Percentiles rank a stretch among this genome's conserved stretches.
Evolutionary conservation across 2,113 vertebrate genomes (phyloP).

Genomic region (Cisticola juncidis): DNA sequence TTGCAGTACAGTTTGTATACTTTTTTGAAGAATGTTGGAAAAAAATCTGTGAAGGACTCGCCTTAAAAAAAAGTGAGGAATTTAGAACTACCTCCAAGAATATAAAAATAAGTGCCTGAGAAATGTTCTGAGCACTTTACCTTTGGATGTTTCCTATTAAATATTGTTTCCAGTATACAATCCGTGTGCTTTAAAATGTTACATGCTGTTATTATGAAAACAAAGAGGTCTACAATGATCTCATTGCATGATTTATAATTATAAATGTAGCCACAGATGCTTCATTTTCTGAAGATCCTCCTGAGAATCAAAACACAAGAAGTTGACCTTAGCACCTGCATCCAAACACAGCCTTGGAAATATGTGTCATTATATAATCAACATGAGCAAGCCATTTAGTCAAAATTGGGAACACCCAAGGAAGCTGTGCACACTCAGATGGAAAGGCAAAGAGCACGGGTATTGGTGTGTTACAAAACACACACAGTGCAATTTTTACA

Average conservation of each 20-base stretch:
- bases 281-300: constrained; percentile 38
- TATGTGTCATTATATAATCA: constrained; percentile 54
- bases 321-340: constrained; percentile 43
- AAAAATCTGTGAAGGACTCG: neutral
- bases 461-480: neutral
- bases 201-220: neutral
- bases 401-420: constrained; percentile 58
- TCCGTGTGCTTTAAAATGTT: constrained; percentile 4
- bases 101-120: neutral
- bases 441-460: neutral
- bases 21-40: neutral
- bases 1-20: neutral
- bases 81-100: neutral
- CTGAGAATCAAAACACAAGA: constrained; percentile 10
- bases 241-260: constrained; percentile 18
- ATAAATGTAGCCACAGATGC: constrained; percentile 11
- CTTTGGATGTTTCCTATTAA: neutral
- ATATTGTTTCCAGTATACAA: neutral
- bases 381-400: constrained; percentile 40
- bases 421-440: neutral
- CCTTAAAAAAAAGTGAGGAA: neutral
- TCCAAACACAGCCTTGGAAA: constrained; percentile 21
- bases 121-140: neutral
- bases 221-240: neutral
- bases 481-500: neutral